phyloP scores from a whole-genome alignment of 2,888 invertebrate species.

The Amphipyra berbera region DNA sequence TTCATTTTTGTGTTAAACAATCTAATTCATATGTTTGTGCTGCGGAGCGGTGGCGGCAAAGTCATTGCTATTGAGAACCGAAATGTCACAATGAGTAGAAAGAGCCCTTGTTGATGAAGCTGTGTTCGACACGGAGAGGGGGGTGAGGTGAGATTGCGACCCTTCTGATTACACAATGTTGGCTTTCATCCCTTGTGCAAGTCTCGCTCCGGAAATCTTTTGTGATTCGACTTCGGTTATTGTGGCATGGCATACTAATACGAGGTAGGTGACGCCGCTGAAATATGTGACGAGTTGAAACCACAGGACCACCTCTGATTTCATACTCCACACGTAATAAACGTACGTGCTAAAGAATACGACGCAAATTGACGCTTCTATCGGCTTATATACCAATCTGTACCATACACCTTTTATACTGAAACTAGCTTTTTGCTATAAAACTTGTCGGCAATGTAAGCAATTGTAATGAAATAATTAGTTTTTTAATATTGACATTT shows the following conservation, averaged over 20 bases:
- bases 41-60: conserved; percentile 35
- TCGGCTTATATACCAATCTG: conserved; percentile 1
- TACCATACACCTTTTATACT: conserved; percentile 8
- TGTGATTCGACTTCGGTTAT: conserved; percentile 89
- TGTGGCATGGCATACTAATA: conserved; percentile 88
- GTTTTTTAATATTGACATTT: no score
- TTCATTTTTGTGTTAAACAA: conserved; percentile 39
- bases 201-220: conserved; percentile 90
- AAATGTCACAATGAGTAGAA: conserved; percentile 85
- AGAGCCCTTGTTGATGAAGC: conserved; percentile 88
- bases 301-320: conserved; percentile 66
- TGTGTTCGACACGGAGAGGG: conserved; percentile 83
- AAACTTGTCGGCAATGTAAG: no score
- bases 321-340: conserved; percentile 66
- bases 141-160: conserved; percentile 87
- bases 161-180: conserved; percentile 90
- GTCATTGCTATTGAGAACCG: conserved; percentile 73
- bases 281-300: conserved; percentile 78
- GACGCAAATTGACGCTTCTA: conserved; percentile 46
- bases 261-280: conserved; percentile 78
- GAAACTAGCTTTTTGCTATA: no score
- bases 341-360: conserved; percentile 48
- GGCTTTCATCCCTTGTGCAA: conserved; percentile 89
- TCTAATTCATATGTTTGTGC: conserved; percentile 54
- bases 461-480: no score